Conservation (phyloP, 92 coral and sea anemone species). For the Actinernus sp. region DNA sequence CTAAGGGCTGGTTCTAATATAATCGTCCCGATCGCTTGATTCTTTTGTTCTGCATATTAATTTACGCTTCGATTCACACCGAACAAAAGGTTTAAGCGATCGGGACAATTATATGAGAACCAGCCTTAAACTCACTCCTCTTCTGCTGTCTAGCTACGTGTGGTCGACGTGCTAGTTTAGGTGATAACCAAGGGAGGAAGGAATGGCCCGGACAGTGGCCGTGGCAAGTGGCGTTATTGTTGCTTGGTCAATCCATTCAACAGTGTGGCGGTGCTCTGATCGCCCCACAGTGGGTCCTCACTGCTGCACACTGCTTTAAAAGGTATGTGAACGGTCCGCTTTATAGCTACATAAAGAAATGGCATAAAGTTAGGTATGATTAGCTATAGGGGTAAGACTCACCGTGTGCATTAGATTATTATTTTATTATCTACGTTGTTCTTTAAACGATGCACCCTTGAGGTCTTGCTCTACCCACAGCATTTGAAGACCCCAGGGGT, state of each 20-base stretch:
- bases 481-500: no score
- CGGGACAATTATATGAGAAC: not conserved
- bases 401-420: no score
- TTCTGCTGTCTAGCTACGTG: constrained; percentile 30
- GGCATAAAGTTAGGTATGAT: not conserved
- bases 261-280: constrained; percentile 85
- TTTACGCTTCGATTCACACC: not conserved
- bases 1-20: no score
- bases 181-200: not conserved
- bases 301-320: constrained; percentile 89
- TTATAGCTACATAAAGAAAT: not conserved
- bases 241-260: constrained; percentile 69
- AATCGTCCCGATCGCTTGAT: no score
- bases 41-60: no score
- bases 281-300: constrained; percentile 82
- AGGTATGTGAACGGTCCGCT: constrained; percentile 30
- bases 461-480: no score
- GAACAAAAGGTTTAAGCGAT: not conserved
- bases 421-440: no score
- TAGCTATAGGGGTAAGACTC: no score
- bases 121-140: no score
- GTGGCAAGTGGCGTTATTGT: constrained; percentile 85
- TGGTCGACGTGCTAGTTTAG: constrained; percentile 25
- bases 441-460: no score
- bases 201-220: constrained; percentile 88